These are phyloP conservation scores for Pocillopora verrucosa DNA, from an alignment of 64 coral and sea anemone species.

Conservation along the genomic window DNA sequence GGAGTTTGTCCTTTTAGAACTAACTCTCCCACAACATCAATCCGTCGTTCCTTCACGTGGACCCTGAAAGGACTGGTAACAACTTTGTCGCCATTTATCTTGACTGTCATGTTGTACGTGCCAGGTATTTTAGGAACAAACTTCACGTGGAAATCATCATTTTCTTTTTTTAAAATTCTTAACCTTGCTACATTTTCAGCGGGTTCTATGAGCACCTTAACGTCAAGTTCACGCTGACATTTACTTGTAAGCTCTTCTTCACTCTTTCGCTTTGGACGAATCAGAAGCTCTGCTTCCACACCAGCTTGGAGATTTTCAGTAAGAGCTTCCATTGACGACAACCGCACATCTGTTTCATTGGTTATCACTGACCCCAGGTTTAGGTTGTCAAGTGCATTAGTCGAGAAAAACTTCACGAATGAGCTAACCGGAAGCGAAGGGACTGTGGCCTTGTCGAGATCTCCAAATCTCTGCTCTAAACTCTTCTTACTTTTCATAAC, in stretches of 20 bases:
- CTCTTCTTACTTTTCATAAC: neutral
- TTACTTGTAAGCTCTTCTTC: neutral
- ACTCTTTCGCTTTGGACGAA: neutral
- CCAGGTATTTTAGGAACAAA: neutral
- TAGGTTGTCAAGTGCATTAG: neutral
- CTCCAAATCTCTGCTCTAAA: neutral
- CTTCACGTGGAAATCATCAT: neutral
- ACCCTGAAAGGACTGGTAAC: neutral
- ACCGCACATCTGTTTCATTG: neutral
- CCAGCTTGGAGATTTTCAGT: neutral
- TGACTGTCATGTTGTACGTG: neutral
- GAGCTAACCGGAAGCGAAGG: neutral
- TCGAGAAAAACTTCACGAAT: neutral
- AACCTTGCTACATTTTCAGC: neutral
- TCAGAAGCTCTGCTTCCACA: neutral
- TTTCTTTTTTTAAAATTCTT: neutral
- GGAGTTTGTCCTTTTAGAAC: no score
- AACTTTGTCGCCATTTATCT: neutral
- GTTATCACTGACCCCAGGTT: neutral
- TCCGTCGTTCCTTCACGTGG: no score
- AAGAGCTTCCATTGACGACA: neutral
- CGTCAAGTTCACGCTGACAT: neutral
- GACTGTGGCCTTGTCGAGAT: neutral
- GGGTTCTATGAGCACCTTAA: neutral
- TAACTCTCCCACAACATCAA: no score